Base-by-base conservation (phyloP, 2,113 vertebrate genomes). In the Bubo bubo region DNA sequence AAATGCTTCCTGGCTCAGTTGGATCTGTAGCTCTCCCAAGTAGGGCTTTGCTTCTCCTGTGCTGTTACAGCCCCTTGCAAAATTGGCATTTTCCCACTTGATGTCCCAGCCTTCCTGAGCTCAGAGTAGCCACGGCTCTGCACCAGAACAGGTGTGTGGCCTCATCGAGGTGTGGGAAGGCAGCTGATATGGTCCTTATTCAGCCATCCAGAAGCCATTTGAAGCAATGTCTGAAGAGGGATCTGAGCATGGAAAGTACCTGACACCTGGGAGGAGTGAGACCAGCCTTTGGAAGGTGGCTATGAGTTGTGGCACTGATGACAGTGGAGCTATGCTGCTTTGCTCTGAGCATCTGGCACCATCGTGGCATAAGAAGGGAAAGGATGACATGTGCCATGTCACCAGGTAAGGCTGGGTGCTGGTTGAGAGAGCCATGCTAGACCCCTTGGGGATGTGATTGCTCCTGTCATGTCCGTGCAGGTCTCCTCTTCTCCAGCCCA, bases 391-490 rank as follows among this genome's bases (percentile, higher is more conserved):
- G 34, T 43, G 72, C 77, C 22, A 0, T 1, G 27, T 3, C 76
- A 32, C n/a, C 8, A 6, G 72, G 58, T 11, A 21, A 80, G 59
- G 59, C 50, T 60, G 59, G 26, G 32, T 43, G 35, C 20, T 27
- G n/a, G 30, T 66, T 64, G 30, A 30, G 39, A 67, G 70, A 22
- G 35, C 35, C 7, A 4, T 22, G 50, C 19, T 22, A 34, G 67
- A 4, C 21, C 47, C 32, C 35, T 24, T 0, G 3, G 72, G 39
- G 17, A 37, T 21, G 41, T 21, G 79, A 34, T 10, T 45, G 79
- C 37, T 70, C 75, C 56, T 77, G 34, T 32, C 22, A 4, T 0
- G 14, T 32, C 88, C 1, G 0, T 9, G 58, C 6, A 20, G 67
- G 34, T 55, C 15, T 92, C 63, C 23, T 37, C 81, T 63, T 50